Percentiles rank a stretch among this genome's conserved stretches.
Evolutionary conservation across 2,797 vertebrate genomes (phyloP).

Genomic region (Neomorphus geoffroyi): DNA sequence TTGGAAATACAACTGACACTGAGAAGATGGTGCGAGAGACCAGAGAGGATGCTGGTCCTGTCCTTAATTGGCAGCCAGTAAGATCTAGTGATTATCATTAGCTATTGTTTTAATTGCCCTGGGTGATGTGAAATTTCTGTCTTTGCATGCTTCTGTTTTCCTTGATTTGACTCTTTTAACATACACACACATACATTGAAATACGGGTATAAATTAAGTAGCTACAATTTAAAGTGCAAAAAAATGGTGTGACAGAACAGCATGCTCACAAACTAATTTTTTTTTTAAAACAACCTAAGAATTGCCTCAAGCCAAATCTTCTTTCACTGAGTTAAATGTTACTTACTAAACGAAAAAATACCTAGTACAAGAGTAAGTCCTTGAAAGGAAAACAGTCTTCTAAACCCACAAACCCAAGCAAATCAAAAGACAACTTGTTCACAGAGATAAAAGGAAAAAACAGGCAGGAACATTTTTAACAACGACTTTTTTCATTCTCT

Average conservation of each 20-base stretch:
- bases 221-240: not conserved
- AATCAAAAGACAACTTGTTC: slow-evolving; percentile 78
- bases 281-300: not conserved
- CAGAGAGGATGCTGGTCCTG: not conserved
- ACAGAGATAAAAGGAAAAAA: slow-evolving; percentile 63
- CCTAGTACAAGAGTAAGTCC: slow-evolving; percentile 69
- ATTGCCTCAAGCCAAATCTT: slow-evolving; percentile 25
- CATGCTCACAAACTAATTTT: not conserved
- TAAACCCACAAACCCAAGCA: slow-evolving; percentile 73
- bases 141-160: not conserved
- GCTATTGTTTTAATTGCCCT: not conserved
- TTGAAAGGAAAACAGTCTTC: slow-evolving; percentile 73
- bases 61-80: not conserved
- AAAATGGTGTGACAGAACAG: not conserved
- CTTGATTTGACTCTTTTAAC: not conserved
- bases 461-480: slow-evolving; percentile 61
- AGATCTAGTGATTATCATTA: not conserved
- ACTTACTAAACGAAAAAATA: slow-evolving; percentile 61
- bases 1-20: not conserved
- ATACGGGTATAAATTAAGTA: not conserved
- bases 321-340: slow-evolving; percentile 38
- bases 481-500: slow-evolving; percentile 63
- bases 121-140: not conserved
- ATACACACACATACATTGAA: not conserved
- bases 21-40: not conserved